phyloP scores from a whole-genome alignment of 2,113 vertebrate species.

The Prochilodus magdalenae region DNA sequence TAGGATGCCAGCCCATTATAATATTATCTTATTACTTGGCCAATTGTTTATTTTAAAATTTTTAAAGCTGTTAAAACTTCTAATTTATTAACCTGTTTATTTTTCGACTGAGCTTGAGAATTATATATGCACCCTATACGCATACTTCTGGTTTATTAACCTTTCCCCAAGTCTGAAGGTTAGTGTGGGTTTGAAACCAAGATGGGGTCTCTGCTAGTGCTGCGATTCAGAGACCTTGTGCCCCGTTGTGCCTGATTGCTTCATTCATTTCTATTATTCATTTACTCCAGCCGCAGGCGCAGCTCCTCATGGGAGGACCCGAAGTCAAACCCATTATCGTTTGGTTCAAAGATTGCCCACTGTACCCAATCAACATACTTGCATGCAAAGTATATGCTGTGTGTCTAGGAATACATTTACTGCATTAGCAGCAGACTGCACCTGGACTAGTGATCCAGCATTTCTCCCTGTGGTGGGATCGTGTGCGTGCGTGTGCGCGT shows the following conservation, averaged over 20 bases:
- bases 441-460: not conserved
- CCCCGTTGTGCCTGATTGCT: constrained; percentile 33
- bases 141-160: not conserved
- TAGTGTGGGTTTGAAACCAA: not conserved
- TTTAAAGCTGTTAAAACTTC: no score
- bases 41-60: no score
- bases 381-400: constrained; percentile 17
- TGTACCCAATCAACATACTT: constrained; percentile 14
- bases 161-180: constrained; percentile 5
- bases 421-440: not conserved
- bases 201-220: not conserved
- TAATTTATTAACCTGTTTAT: no score
- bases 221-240: not conserved
- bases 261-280: constrained; percentile 42
- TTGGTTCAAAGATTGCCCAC: constrained; percentile 17
- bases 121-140: no score
- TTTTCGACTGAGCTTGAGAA: no score
- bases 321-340: constrained; percentile 21
- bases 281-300: constrained; percentile 32
- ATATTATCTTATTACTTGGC: no score
- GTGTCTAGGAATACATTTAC: not conserved
- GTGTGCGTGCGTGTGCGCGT: not conserved
- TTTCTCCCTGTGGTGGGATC: not conserved
- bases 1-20: no score
- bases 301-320: not conserved